Conservation (phyloP, 2,113 vertebrate species). For the Agapornis roseicollis region DNA sequence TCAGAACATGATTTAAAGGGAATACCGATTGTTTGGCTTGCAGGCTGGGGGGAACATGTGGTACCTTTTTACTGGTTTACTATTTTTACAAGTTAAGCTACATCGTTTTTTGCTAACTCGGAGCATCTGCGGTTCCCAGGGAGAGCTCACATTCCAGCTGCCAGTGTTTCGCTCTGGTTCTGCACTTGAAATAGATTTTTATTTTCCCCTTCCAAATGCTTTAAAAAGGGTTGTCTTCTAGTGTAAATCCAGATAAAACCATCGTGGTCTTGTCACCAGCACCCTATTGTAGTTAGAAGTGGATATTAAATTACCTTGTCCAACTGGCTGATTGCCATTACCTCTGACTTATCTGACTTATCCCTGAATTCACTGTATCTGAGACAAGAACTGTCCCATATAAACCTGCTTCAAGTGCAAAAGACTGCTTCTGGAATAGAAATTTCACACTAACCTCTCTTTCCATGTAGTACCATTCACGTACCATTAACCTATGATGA, state of each 20-base stretch:
- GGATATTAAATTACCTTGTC: background rate
- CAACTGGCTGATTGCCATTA: conserved; percentile 60
- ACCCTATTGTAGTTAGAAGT: conserved; percentile 57
- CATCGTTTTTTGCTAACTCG: conserved; percentile 26
- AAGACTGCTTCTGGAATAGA: background rate
- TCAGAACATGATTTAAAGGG: conserved; percentile 35
- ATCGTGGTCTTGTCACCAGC: conserved; percentile 50
- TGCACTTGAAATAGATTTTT: conserved; percentile 2
- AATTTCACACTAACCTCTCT: background rate
- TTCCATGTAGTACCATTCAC: background rate
- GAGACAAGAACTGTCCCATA: background rate
- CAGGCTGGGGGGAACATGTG: background rate
- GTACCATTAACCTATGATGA: background rate
- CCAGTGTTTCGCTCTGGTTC: conserved; percentile 3
- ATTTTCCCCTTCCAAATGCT: conserved; percentile 14
- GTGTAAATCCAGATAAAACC: conserved; percentile 55
- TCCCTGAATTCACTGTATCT: background rate
- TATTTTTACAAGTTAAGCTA: conserved; percentile 59
- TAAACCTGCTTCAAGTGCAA: background rate
- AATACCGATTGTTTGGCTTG: conserved; percentile 27
- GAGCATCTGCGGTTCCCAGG: conserved; percentile 31
- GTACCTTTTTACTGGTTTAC: background rate
- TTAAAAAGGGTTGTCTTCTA: background rate
- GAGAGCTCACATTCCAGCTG: background rate
- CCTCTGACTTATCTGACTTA: conserved; percentile 30